phyloP scores from a whole-genome alignment of 1,140 invertebrate species.

The Papilio glaucus region DNA sequence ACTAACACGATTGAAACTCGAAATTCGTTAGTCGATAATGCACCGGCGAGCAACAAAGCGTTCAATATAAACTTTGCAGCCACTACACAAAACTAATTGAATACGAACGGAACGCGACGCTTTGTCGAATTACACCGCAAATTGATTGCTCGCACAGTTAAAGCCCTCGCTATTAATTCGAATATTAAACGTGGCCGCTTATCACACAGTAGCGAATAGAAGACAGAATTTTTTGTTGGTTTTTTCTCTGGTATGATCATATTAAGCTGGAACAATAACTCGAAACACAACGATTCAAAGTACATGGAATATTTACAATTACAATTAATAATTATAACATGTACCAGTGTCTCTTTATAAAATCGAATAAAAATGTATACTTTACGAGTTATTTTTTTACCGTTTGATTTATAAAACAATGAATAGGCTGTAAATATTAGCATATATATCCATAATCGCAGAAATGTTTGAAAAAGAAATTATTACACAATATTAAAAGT shows the following conservation, averaged over 20 bases:
- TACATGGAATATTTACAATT: too few relatives aligned
- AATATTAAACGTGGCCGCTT: constrained; percentile 21
- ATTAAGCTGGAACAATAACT: too few relatives aligned
- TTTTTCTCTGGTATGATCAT: neutral
- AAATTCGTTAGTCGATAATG: constrained; percentile 33
- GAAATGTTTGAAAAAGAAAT: too few relatives aligned
- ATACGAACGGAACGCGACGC: constrained; percentile 27
- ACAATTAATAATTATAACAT: too few relatives aligned
- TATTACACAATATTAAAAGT: too few relatives aligned
- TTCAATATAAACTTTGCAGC: constrained; percentile 34
- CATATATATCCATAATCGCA: too few relatives aligned
- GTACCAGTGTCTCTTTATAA: too few relatives aligned
- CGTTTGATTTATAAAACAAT: too few relatives aligned
- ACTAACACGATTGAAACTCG: constrained; percentile 17
- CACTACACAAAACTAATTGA: constrained; percentile 36
- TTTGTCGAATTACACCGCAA: constrained; percentile 36
- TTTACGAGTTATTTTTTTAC: too few relatives aligned
- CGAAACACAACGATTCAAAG: too few relatives aligned
- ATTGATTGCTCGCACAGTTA: constrained; percentile 31
- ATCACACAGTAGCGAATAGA: constrained; percentile 10
- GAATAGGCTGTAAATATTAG: too few relatives aligned
- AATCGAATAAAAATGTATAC: too few relatives aligned
- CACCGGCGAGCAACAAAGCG: constrained; percentile 19
- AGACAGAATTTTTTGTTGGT: neutral
- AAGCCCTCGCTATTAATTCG: constrained; percentile 33